A percentile compares a stretch with the other conserved stretches of the same genome.
Conservation (phyloP, 1,140 invertebrate species). For the Drosophila tani region DNA sequence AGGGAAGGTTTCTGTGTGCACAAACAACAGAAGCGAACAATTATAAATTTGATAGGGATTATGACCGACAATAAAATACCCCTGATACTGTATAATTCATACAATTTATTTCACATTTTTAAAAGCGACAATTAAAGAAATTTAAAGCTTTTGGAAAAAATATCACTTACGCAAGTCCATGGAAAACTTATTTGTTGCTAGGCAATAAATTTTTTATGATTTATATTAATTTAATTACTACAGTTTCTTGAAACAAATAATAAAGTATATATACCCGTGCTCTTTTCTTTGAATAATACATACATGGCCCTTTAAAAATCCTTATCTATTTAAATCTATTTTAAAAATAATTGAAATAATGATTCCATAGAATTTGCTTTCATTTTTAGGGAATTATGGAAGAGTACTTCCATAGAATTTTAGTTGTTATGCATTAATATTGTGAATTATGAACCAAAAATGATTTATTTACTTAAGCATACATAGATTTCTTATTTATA, state of each 20-base stretch:
- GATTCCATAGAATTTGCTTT: no score
- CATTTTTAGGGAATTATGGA: not conserved
- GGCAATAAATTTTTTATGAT: no score
- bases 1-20: constrained; percentile 36
- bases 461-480: no score
- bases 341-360: not conserved
- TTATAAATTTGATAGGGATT: not conserved
- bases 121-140: no score
- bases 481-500: no score
- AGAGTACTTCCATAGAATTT: no score
- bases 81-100: not conserved
- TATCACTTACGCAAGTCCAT: no score
- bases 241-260: not conserved
- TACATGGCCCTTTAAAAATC: not conserved
- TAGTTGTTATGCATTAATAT: no score
- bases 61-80: constrained; percentile 12
- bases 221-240: not conserved
- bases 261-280: no score
- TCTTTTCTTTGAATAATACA: not conserved
- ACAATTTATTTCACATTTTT: not conserved
- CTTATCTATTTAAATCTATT: not conserved
- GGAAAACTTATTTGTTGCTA: not conserved
- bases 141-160: no score
- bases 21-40: constrained; percentile 22
- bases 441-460: no score